Evolutionary conservation across 2,888 invertebrate species (phyloP), one percentile per base, ranked within the genome.

Genomic region (Meta bourneti): DNA sequence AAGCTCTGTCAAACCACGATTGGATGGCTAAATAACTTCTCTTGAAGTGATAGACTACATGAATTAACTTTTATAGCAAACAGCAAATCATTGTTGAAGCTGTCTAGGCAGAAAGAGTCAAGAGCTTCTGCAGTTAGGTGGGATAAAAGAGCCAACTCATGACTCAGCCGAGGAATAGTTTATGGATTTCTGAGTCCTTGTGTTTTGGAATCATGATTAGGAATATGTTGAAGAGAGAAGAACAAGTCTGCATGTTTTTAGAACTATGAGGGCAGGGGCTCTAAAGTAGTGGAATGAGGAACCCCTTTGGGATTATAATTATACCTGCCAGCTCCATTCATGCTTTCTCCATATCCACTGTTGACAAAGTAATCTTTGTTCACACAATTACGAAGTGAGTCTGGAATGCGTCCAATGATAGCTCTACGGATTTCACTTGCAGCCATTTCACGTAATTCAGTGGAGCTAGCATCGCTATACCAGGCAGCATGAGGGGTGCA

Each of bases 401-500:
- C 99, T 94, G 99, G 99, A 95, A 99, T 98, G 95, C 99, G 97
- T 94, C 99, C 99, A 94, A 98, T 97, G 95, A 99, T 98, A 94
- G 99, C 99, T 95, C 99, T 97, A 95, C 99, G 97, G 94, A 99
- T 98, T 96, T 99, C 99, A 94, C 97, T 98, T 93, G 99, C 99
- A 94, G 99, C 99, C 98, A 99, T 99, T 96, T 99, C 99, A 94
- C 99, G 94, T 89, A 99, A 96, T 96, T 99, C 99, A 95, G 98
- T 98, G 95, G 98, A 98, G 94, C 98, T 98, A 94, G 99, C 98
- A 96, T 99, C 99, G 95, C 98, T 99, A 96, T 98, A 99, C 97
- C 99, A 99, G 94, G 99, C 99, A 94, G 99, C 98, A 96, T 99
- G 99, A 94, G 99, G 99, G 94, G 99, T 99, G 96, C 98, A 98